These are phyloP conservation scores for Micropoecilia bifurca DNA, from an alignment of 2,797 vertebrate species.

Conservation along the genomic window DNA sequence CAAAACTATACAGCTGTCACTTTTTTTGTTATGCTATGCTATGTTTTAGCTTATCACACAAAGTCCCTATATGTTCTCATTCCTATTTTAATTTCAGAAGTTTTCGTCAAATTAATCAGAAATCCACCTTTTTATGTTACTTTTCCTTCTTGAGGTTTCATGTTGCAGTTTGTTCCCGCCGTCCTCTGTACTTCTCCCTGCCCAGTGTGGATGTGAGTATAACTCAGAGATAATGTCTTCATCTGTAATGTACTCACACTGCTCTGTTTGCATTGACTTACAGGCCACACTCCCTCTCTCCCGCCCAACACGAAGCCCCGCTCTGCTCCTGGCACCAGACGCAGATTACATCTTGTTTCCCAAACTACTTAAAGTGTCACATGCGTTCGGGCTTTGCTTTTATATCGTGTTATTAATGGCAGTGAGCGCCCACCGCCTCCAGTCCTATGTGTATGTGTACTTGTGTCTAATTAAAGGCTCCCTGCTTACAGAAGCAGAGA, in stretches of 20 bases:
- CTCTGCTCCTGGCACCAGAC: constrained; percentile 80
- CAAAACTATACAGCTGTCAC: not conserved
- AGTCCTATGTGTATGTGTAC: constrained; percentile 62
- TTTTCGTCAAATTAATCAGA: no score
- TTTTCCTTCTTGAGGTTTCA: constrained; percentile 58
- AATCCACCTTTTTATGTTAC: constrained; percentile 45
- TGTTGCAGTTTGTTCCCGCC: not conserved
- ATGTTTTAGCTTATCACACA: not conserved
- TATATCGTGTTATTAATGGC: constrained; percentile 86
- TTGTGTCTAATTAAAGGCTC: constrained; percentile 83
- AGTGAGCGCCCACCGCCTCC: constrained; percentile 69
- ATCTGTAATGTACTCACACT: constrained; percentile 75
- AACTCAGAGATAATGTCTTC: constrained; percentile 79
- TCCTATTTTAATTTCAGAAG: no score
- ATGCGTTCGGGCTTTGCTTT: constrained; percentile 83
- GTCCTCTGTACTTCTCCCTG: constrained; percentile 53
- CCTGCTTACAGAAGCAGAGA: constrained; percentile 81
- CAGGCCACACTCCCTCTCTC: constrained; percentile 71
- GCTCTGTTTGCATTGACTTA: constrained; percentile 78
- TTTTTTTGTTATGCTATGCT: not conserved
- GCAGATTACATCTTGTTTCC: constrained; percentile 86
- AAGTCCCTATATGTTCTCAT: not conserved
- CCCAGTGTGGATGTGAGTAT: constrained; percentile 61
- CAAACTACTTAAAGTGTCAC: constrained; percentile 87
- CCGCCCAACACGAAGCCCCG: constrained; percentile 52